Percentiles rank a stretch among this genome's conserved stretches.
These are phyloP conservation scores for Sebastes jordani DNA, from an alignment of 2,797 vertebrate species.

Conservation along the genomic window DNA sequence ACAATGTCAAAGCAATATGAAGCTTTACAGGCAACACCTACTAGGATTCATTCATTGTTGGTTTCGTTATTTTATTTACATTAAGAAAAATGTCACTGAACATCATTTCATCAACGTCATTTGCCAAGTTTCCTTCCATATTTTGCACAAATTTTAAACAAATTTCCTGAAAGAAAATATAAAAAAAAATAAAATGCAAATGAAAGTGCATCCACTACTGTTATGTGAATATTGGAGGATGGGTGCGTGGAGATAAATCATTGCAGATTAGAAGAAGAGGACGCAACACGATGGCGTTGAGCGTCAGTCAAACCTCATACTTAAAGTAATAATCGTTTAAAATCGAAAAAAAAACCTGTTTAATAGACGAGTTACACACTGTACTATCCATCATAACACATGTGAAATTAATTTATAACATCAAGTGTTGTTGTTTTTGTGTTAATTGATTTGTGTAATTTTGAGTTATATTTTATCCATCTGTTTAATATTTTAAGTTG, in stretches of 20 bases:
- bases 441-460: slow-evolving; percentile 13
- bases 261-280: background rate
- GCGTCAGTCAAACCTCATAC: background rate
- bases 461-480: slow-evolving; percentile 20
- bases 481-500: slow-evolving; percentile 47
- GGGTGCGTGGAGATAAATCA: background rate
- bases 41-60: too few relatives aligned
- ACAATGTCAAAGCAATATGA: too few relatives aligned
- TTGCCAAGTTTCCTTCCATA: too few relatives aligned
- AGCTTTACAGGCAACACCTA: too few relatives aligned
- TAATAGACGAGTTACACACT: background rate
- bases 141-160: fast-evolving
- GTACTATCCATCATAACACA: background rate
- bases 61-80: too few relatives aligned
- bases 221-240: background rate
- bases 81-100: too few relatives aligned
- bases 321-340: background rate
- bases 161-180: background rate
- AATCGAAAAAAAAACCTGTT: background rate
- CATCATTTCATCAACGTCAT: too few relatives aligned
- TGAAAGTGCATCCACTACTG: background rate
- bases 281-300: too few relatives aligned
- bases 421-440: slow-evolving; percentile 11
- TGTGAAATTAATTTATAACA: background rate
- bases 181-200: background rate